phyloP scores from a whole-genome alignment of 2,797 vertebrate species.

The Phrynocephalus vlangalii region DNA sequence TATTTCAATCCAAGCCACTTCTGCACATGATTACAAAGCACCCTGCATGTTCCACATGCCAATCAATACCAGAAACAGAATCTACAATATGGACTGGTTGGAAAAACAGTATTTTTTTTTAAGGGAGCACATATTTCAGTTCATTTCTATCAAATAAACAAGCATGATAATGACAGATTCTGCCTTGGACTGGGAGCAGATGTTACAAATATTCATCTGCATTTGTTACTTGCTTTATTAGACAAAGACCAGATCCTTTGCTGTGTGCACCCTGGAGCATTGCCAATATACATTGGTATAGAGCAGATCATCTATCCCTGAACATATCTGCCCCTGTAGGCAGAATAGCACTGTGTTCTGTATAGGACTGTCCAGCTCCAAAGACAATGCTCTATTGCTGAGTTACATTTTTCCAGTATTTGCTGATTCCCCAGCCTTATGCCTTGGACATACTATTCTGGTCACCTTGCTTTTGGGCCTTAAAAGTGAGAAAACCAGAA shows the following conservation, averaged over 20 bases:
- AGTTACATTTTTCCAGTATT: neutral
- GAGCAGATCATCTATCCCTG: conserved; percentile 49
- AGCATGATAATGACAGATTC: neutral
- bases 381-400: conserved; percentile 34
- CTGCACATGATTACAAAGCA: neutral
- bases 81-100: neutral
- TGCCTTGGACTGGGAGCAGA: neutral
- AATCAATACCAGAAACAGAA: neutral
- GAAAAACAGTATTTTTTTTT: neutral
- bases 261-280: conserved; percentile 50
- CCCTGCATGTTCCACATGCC: neutral
- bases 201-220: neutral
- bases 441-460: conserved; percentile 47
- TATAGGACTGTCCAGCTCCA: conserved; percentile 51
- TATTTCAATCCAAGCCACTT: neutral
- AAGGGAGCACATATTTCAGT: neutral
- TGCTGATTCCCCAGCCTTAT: conserved; percentile 24
- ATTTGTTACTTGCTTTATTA: conserved; percentile 46
- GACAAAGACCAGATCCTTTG: conserved; percentile 66
- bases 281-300: conserved; percentile 69
- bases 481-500: neutral
- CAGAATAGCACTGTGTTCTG: conserved; percentile 11
- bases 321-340: conserved; percentile 43
- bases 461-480: conserved; percentile 3
- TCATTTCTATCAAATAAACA: neutral